phyloP scores from a whole-genome alignment of 2,888 invertebrate genomes.

The Epirrhoe tristata region DNA sequence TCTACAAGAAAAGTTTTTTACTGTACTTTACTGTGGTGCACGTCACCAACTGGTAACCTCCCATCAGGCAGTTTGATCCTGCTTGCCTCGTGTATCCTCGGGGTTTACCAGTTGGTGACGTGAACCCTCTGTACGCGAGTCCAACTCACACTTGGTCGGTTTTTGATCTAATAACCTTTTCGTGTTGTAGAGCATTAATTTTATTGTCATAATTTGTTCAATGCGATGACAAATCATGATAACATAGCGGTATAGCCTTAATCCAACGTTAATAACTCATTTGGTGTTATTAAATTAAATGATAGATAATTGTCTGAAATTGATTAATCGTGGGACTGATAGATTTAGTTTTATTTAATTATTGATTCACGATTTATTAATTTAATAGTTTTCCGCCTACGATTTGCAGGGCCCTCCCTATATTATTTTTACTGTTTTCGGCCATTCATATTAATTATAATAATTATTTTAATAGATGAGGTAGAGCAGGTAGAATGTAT shows the following conservation, averaged over 20 bases:
- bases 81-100: no score
- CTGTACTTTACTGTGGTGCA: no score
- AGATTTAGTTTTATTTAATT: conserved; percentile 20
- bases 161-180: no score
- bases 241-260: conserved; percentile 36
- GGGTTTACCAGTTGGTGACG: no score
- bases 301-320: conserved; percentile 29
- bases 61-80: no score
- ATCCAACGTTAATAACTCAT: conserved; percentile 34
- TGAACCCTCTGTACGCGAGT: no score
- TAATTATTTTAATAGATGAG: no score
- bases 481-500: not conserved
- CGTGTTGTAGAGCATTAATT: no score
- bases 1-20: no score
- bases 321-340: conserved; percentile 33
- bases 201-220: conserved; percentile 15
- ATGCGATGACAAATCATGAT: conserved; percentile 33
- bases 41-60: no score
- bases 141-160: no score
- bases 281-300: conserved; percentile 35
- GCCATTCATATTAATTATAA: not conserved
- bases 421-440: not conserved
- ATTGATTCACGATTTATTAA: conserved; percentile 22
- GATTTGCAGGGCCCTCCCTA: not conserved
- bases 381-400: not conserved